Conservation (phyloP, 53 echinoderm and acorn worm genomes). For the Crossaster papposus region DNA sequence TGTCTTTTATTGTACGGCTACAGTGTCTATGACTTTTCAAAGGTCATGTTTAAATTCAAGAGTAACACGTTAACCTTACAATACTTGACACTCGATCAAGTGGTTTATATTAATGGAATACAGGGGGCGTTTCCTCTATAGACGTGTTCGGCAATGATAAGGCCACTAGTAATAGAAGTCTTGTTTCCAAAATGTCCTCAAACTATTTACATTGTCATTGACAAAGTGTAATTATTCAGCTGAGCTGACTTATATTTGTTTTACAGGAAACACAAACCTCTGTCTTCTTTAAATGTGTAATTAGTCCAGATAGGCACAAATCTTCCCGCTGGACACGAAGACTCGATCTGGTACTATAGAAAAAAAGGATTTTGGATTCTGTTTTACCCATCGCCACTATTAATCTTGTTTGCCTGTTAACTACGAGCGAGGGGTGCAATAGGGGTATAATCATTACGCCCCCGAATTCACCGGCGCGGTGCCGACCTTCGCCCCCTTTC, state of each 20-base stretch:
- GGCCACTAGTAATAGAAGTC: background rate
- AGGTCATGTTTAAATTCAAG: background rate
- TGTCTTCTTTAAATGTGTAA: no score
- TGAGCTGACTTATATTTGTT: no score
- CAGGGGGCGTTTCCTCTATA: background rate
- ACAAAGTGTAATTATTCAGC: no score
- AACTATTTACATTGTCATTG: background rate
- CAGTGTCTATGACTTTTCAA: background rate
- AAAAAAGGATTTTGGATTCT: no score
- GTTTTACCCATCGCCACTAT: no score
- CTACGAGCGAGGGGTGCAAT: background rate
- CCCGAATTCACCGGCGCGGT: background rate
- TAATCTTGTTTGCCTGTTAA: background rate
- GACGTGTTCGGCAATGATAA: background rate
- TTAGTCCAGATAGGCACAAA: no score
- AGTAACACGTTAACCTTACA: background rate
- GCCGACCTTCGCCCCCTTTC: constrained; percentile 5
- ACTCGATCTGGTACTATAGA: no score
- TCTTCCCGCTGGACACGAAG: no score
- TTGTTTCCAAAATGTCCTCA: background rate
- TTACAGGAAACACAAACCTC: no score
- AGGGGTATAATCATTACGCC: background rate
- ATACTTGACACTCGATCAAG: constrained; percentile 2
- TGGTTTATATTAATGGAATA: background rate
- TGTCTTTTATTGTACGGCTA: background rate